A percentile compares a stretch with the other conserved stretches of the same genome.
phyloP scores from a whole-genome alignment of 1,140 invertebrate genomes.

The Scaptodrosophila lebanonensis region DNA sequence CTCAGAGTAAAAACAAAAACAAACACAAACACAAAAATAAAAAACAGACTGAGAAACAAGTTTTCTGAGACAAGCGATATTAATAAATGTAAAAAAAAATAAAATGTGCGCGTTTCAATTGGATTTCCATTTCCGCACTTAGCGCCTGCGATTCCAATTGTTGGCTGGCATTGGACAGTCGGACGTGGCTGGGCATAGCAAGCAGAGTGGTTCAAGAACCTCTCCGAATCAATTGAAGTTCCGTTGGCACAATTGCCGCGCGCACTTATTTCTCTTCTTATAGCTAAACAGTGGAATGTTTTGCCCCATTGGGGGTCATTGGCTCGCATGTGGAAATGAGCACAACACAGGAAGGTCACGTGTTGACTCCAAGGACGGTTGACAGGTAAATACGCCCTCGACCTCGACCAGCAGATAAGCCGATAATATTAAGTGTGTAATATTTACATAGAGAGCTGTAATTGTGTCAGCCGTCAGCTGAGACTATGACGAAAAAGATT shows the following conservation, averaged over 20 bases:
- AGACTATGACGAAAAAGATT: too few relatives aligned
- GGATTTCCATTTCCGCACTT: constrained; percentile 49
- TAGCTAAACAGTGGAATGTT: constrained; percentile 5
- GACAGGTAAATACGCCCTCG: too few relatives aligned
- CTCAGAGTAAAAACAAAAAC: constrained; percentile 6
- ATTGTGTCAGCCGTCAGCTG: too few relatives aligned
- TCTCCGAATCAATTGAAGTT: constrained; percentile 62
- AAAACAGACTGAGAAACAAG: constrained; percentile 31
- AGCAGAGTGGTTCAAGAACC: constrained; percentile 60
- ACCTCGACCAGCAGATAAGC: neutral
- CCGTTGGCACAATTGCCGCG: constrained; percentile 56
- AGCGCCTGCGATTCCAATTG: constrained; percentile 2
- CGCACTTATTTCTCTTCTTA: constrained; percentile 33
- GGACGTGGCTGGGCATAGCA: neutral
- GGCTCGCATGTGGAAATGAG: constrained; percentile 34
- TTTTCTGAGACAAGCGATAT: constrained; percentile 47
- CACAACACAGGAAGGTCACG: constrained; percentile 18
- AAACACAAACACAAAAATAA: constrained; percentile 7
- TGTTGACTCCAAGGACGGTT: constrained; percentile 10
- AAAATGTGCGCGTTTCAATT: constrained; percentile 39
- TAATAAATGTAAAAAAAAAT: constrained; percentile 34
- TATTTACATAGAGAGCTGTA: neutral
- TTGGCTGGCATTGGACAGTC: constrained; percentile 40
- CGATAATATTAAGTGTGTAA: neutral
- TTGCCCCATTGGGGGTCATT: constrained; percentile 43